These are phyloP conservation scores for Spisula subtruncata DNA, from an alignment of 2,888 invertebrate genomes.

Conservation along the genomic window DNA sequence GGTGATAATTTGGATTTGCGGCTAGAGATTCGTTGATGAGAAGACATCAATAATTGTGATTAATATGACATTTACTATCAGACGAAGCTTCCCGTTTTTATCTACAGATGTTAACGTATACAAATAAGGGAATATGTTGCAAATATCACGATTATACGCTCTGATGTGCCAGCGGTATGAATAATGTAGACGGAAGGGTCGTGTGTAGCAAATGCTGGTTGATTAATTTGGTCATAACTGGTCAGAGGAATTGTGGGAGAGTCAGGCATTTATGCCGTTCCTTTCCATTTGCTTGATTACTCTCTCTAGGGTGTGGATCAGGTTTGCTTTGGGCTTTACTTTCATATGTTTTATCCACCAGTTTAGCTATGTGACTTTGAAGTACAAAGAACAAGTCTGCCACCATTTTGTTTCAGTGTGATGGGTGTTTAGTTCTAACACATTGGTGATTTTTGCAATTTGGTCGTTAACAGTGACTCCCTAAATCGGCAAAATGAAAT, in stretches of 20 bases:
- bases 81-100: conserved; percentile 37
- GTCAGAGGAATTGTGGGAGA: conserved; percentile 25
- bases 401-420: neutral
- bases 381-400: neutral
- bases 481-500: neutral
- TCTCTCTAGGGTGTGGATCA: neutral
- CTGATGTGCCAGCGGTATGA: conserved; percentile 40
- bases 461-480: neutral
- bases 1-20: conserved; percentile 44
- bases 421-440: neutral
- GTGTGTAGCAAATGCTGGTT: neutral
- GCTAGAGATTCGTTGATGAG: conserved; percentile 49
- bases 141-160: conserved; percentile 48
- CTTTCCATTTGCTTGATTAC: neutral
- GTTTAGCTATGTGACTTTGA: neutral
- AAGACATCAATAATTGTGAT: conserved; percentile 61
- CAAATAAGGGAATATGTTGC: conserved; percentile 52
- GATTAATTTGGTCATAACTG: conserved; percentile 47
- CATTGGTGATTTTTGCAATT: neutral
- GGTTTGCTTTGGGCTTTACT: neutral
- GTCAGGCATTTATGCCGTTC: neutral
- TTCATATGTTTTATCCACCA: neutral
- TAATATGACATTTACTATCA: conserved; percentile 68
- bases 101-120: conserved; percentile 52
- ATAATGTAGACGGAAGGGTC: conserved; percentile 42